Evolutionary conservation across 2,797 vertebrate genomes (phyloP).

Genomic region (Tenualosa thibaudeaui): DNA sequence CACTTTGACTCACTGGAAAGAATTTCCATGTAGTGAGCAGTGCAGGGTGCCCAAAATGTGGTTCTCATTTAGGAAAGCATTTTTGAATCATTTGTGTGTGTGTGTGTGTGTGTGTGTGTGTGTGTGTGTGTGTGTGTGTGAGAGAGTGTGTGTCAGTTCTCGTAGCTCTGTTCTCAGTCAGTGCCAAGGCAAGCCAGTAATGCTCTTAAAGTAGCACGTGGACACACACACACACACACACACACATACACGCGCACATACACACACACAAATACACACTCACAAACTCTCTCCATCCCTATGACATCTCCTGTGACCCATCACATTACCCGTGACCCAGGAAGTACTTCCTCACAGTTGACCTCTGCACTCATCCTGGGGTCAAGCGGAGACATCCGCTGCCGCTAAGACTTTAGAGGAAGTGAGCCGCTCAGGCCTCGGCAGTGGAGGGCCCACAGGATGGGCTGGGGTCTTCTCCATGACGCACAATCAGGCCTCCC

Average conservation of each 20-base stretch:
- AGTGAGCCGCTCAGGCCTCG: not conserved
- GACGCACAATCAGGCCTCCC: not conserved
- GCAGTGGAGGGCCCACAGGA: not conserved
- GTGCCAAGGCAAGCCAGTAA: constrained; percentile 19
- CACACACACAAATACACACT: not conserved
- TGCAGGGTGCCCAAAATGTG: constrained; percentile 33
- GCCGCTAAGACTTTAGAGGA: not conserved
- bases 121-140: not conserved
- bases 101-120: constrained; percentile 19
- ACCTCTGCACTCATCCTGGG: constrained; percentile 11
- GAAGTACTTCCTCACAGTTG: constrained; percentile 19
- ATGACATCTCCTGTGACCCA: not conserved
- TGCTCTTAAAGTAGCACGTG: constrained; percentile 12
- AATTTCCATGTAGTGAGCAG: constrained; percentile 33
- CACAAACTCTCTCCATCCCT: not conserved
- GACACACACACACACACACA: not conserved
- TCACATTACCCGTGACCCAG: not conserved
- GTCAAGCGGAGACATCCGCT: constrained; percentile 3
- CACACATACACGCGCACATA: not conserved
- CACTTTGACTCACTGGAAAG: constrained; percentile 30
- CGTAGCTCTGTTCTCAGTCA: not conserved
- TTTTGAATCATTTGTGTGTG: constrained; percentile 11
- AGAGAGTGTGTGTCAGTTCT: not conserved
- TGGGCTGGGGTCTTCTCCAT: not conserved
- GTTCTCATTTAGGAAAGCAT: constrained; percentile 37